A percentile compares a stretch with the other conserved stretches of the same genome.
phyloP scores from a whole-genome alignment of 2,113 vertebrate species.

The Triplophysa siluroides region DNA sequence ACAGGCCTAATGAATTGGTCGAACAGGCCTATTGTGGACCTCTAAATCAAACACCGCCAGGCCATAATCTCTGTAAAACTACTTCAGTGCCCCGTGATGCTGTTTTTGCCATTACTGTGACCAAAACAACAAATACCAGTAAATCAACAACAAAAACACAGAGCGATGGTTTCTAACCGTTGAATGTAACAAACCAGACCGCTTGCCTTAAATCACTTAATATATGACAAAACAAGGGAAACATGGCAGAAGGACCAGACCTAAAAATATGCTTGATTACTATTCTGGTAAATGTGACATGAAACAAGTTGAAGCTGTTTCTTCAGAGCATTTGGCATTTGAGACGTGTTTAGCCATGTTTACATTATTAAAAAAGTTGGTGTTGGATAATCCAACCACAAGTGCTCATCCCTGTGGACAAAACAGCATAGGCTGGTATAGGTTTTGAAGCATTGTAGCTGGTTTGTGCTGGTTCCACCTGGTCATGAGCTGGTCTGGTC shows the following conservation, averaged over 20 bases:
- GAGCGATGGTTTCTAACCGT: background rate
- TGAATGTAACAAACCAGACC: background rate
- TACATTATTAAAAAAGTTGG: no score
- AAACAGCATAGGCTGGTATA: no score
- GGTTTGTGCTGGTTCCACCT: no score
- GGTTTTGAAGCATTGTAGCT: no score
- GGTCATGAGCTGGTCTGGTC: no score
- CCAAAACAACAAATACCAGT: constrained; percentile 32
- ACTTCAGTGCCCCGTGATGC: constrained; percentile 19
- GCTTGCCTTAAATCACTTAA: background rate
- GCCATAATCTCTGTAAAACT: constrained; percentile 25
- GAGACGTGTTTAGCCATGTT: no score
- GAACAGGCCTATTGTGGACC: constrained; percentile 17
- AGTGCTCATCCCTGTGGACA: no score
- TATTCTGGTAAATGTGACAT: background rate
- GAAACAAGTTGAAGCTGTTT: no score
- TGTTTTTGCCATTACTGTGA: constrained; percentile 46
- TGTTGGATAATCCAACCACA: no score
- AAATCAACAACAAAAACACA: constrained; percentile 37
- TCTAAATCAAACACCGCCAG: constrained; percentile 40
- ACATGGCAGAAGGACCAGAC: background rate
- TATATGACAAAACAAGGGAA: background rate
- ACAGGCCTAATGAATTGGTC: constrained; percentile 35
- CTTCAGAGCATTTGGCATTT: no score
- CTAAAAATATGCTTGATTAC: background rate